Base-by-base conservation (phyloP, 2,113 vertebrate genomes). In the Chloropsis cyanopogon region DNA sequence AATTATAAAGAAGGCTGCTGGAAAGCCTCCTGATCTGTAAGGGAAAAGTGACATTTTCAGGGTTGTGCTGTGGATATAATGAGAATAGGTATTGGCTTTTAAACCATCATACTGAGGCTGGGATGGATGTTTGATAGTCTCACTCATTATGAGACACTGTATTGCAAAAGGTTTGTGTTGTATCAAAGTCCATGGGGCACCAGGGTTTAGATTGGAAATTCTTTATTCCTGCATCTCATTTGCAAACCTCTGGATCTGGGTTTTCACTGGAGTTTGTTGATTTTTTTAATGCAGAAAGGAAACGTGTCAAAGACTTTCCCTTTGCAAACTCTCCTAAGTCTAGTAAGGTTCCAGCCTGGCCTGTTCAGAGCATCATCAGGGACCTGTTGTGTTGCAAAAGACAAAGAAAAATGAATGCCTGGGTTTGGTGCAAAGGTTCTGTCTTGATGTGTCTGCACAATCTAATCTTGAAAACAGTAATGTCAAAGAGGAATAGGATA, bases 41-140 rank as follows among this genome's bases (percentile, higher is more conserved):
- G 42, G 75, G n/a, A 47, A 86, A 94, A 89, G 37, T 92, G 95
- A 69, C 86, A n/a, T 93, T 93, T 96, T 81, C 81, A 75, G 69
- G 88, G 56, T 75, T 72, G 28, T 86, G 65, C 66, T 93, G 53
- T 85, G 69, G 65, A 7, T 89, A n/a, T 91, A 69, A 93, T 77
- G 80, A 90, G 79, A 86, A 75, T 71, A 86, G 50, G 69, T 90
- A 54, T 56, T 92, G 71, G 44, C 50, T 93, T 93, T 92, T 82
- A 63, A 86, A 68, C 47, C 23, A 10, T 54, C 5, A 0, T 37
- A n/a, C 52, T 54, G 89, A 86, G 77, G 17, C 31, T 94, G 94
- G 72, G 73, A 41, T 41, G 49, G 35, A 23, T 0, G 7, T 80
- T 73, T 95, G 82, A 70, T 70, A 33, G 56, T 56, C 1, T 0